Conservation (phyloP, 30 jellyfish, hydroid and myxozoan genomes). For the Calvadosia cruxmelitensis region DNA sequence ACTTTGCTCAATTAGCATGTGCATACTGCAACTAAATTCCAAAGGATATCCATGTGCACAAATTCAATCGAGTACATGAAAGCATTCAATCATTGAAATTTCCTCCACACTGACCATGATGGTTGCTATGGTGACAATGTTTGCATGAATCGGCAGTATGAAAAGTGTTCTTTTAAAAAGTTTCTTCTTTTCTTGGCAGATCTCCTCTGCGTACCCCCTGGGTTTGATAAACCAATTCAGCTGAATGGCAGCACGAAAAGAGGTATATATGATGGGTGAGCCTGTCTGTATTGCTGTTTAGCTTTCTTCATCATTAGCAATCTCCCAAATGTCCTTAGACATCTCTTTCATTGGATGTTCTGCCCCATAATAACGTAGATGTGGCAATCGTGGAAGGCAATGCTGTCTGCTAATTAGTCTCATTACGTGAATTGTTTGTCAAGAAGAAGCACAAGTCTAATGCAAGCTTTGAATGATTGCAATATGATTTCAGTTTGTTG, state of each 20-base stretch:
- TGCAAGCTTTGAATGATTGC: no score
- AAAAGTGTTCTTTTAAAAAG: neutral
- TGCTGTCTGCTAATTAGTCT: no score
- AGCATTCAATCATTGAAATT: constrained; percentile 20
- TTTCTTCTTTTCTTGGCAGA: constrained; percentile 12
- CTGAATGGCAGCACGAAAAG: constrained; percentile 33
- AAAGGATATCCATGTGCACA: no score
- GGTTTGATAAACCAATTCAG: constrained; percentile 30
- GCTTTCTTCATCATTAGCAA: no score
- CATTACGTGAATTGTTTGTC: no score
- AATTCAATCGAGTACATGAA: no score
- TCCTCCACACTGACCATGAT: constrained; percentile 4
- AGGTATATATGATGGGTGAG: constrained; percentile 8
- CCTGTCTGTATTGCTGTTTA: no score
- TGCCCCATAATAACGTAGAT: no score
- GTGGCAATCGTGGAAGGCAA: no score
- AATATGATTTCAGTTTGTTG: no score
- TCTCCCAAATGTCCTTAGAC: neutral
- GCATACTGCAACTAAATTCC: no score
- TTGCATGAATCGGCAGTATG: constrained; percentile 10
- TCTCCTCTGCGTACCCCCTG: constrained; percentile 69
- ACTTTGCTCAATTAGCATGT: neutral
- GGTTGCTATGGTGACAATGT: constrained; percentile 2
- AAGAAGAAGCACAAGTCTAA: no score
- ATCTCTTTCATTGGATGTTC: neutral